A percentile compares a stretch with the other conserved stretches of the same genome.
These are phyloP conservation scores for Dione vanillae DNA, from an alignment of 2,888 invertebrate genomes.

Conservation along the genomic window DNA sequence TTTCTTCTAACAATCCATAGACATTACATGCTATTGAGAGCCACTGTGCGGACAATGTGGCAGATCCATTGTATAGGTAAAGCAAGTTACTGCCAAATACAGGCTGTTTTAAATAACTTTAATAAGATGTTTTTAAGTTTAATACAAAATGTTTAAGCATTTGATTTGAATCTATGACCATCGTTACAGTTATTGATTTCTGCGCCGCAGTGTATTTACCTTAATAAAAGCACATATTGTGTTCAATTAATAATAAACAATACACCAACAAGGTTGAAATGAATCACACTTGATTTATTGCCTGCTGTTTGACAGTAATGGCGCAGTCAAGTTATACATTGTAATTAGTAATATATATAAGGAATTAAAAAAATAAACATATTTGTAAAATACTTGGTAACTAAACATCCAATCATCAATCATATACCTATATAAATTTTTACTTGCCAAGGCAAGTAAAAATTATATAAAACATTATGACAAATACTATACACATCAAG, in stretches of 20 bases:
- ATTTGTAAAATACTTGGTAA: no score
- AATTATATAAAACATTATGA: no score
- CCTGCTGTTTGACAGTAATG: slow-evolving; percentile 17
- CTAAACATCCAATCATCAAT: no score
- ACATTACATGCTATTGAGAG: slow-evolving; percentile 66
- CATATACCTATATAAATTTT: no score
- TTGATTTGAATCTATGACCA: not conserved
- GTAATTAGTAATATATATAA: not conserved
- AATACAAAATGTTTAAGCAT: no score
- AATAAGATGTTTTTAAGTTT: not conserved
- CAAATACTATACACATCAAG: no score
- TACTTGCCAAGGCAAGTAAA: no score
- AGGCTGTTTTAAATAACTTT: not conserved
- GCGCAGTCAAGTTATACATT: slow-evolving; percentile 32
- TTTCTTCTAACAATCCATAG: slow-evolving; percentile 63
- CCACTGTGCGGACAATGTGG: slow-evolving; percentile 73
- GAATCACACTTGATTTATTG: slow-evolving; percentile 36
- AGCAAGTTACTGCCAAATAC: not conserved
- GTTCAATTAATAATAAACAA: slow-evolving; percentile 35
- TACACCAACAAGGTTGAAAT: slow-evolving; percentile 31
- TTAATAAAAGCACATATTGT: slow-evolving; percentile 10
- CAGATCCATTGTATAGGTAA: slow-evolving; percentile 36
- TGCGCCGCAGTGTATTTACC: not conserved
- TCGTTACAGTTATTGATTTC: not conserved
- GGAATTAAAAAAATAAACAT: not conserved